A percentile compares a stretch with the other conserved stretches of the same genome.
These are phyloP conservation scores for Drosophila arawakana DNA, from an alignment of 1,140 invertebrate species.

Conservation along the genomic window DNA sequence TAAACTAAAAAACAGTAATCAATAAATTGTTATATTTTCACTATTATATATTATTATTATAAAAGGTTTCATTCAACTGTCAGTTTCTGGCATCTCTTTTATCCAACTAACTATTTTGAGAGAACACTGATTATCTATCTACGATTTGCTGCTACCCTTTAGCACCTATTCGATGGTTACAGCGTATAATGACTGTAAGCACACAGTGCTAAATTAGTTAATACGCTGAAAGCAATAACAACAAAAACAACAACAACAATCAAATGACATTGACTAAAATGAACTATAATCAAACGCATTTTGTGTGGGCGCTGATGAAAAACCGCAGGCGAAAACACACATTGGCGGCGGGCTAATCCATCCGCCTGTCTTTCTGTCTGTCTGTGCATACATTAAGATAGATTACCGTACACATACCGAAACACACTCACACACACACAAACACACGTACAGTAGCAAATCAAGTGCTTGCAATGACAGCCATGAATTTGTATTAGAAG, in stretches of 20 bases:
- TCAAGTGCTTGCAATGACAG: conserved; percentile 66
- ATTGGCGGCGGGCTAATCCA: conserved; percentile 27
- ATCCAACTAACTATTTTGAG: no score
- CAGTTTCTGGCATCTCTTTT: no score
- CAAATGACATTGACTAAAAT: conserved; percentile 19
- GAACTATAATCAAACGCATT: conserved; percentile 46
- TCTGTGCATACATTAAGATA: conserved; percentile 78
- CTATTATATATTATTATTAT: no score
- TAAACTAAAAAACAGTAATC: no score
- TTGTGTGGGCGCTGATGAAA: conserved; percentile 28
- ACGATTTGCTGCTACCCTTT: not conserved
- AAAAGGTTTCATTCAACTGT: no score
- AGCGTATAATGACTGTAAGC: conserved; percentile 22
- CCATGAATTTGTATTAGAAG: conserved; percentile 76
- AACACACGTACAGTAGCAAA: conserved; percentile 32
- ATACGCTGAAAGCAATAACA: conserved; percentile 43
- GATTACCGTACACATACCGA: conserved; percentile 57
- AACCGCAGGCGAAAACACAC: conserved; percentile 46
- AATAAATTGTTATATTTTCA: no score
- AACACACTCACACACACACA: conserved; percentile 20
- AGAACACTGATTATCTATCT: not conserved
- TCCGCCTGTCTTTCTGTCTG: conserved; percentile 10
- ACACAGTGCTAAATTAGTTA: conserved; percentile 60
- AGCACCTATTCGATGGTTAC: not conserved
- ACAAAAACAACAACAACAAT: conserved; percentile 46